phyloP scores from a whole-genome alignment of 1,140 invertebrate genomes.

The Maniola jurtina region DNA sequence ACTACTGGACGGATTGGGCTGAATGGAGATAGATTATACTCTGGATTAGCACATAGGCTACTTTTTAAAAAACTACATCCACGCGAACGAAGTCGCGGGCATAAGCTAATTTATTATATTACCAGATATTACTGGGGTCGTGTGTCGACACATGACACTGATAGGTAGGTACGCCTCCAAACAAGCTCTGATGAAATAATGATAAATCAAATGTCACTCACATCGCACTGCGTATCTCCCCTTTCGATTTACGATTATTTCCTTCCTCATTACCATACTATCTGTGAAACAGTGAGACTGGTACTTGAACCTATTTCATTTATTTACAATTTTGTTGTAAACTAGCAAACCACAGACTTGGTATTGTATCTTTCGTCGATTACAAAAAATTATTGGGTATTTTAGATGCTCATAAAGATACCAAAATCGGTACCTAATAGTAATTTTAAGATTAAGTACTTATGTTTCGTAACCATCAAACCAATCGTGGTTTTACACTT shows the following conservation, averaged over 20 bases:
- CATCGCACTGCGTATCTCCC: slow-evolving; percentile 25
- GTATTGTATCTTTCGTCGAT: too few relatives aligned
- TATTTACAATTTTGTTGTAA: slow-evolving; percentile 12
- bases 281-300: not conserved
- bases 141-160: slow-evolving; percentile 34
- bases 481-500: too few relatives aligned
- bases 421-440: too few relatives aligned
- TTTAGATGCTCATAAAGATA: not conserved
- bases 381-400: too few relatives aligned
- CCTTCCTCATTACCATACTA: slow-evolving; percentile 33
- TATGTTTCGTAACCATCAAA: too few relatives aligned
- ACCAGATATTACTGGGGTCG: slow-evolving; percentile 38
- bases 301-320: slow-evolving; percentile 1
- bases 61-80: too few relatives aligned
- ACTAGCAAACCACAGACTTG: too few relatives aligned
- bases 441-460: too few relatives aligned
- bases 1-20: too few relatives aligned
- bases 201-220: slow-evolving; percentile 36
- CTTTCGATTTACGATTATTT: slow-evolving; percentile 32
- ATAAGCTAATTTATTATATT: slow-evolving; percentile 59
- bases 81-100: too few relatives aligned
- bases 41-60: too few relatives aligned
- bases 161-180: slow-evolving; percentile 8
- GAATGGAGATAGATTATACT: too few relatives aligned
- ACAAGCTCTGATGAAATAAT: slow-evolving; percentile 36